These are phyloP conservation scores for Cervus canadensis DNA, from an alignment of 2,113 vertebrate genomes.

Conservation along the genomic window DNA sequence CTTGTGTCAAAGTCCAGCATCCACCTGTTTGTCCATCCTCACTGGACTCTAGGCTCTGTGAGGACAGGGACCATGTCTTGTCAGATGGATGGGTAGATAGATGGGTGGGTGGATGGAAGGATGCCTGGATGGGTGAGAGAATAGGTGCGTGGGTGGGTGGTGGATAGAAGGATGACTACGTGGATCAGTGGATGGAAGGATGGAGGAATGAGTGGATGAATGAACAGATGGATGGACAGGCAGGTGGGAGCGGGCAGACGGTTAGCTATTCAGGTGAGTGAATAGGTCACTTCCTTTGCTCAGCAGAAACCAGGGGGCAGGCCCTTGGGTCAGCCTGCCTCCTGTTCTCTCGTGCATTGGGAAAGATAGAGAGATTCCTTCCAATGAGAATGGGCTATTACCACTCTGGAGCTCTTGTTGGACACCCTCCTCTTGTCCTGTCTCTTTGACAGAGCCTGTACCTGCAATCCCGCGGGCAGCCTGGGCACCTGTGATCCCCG, in stretches of 20 bases:
- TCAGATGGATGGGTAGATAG: accelerated
- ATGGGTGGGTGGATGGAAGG: accelerated
- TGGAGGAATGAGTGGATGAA: not conserved
- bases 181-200: not conserved
- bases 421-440: accelerated
- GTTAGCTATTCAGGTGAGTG: accelerated
- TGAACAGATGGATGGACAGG: not conserved
- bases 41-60: not conserved
- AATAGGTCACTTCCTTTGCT: not conserved
- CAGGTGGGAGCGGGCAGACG: not conserved
- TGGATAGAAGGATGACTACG: accelerated
- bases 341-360: no score
- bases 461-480: conserved; percentile 84
- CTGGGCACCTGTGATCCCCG: conserved; percentile 83
- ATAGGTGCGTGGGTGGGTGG: accelerated
- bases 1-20: accelerated
- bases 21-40: not conserved
- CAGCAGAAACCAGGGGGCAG: no score
- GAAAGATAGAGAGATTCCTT: not conserved
- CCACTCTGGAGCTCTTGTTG: not conserved
- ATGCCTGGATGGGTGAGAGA: not conserved
- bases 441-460: conserved; percentile 83
- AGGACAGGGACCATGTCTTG: not conserved
- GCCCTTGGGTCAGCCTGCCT: not conserved
- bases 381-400: accelerated